phyloP scores from a whole-genome alignment of 2,797 vertebrate genomes.

The Oreochromis mossambicus region DNA sequence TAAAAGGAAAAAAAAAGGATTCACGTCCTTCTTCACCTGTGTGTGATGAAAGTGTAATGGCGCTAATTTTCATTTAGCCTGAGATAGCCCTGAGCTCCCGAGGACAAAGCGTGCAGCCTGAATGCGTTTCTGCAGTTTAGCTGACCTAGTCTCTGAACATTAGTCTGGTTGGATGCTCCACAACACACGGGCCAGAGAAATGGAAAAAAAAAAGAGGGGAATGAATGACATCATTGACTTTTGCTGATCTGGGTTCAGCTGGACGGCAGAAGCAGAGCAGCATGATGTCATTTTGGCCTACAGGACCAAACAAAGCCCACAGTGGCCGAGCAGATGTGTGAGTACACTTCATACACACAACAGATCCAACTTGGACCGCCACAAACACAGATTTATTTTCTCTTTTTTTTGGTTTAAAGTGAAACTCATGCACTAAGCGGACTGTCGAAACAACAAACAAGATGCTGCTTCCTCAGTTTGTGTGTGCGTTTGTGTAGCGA shows the following conservation, averaged over 20 bases:
- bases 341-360: neutral
- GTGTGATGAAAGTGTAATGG: slow-evolving; percentile 22
- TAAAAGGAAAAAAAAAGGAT: neutral
- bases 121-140: slow-evolving; percentile 49
- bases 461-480: neutral
- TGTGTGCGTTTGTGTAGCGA: neutral
- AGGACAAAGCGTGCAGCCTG: slow-evolving; percentile 58
- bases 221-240: slow-evolving; percentile 65
- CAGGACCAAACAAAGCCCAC: slow-evolving; percentile 5
- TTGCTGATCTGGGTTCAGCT: slow-evolving; percentile 40
- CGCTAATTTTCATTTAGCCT: slow-evolving; percentile 52
- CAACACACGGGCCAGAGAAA: slow-evolving; percentile 50
- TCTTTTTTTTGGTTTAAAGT: neutral
- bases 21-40: slow-evolving; percentile 9
- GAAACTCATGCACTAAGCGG: slow-evolving; percentile 27
- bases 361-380: neutral
- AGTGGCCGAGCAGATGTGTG: neutral
- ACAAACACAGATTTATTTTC: neutral
- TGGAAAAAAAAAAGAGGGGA: neutral
- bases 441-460: slow-evolving; percentile 21
- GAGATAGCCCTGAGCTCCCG: slow-evolving; percentile 36
- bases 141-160: slow-evolving; percentile 67
- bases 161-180: slow-evolving; percentile 65
- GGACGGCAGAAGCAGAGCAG: slow-evolving; percentile 13
- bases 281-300: slow-evolving; percentile 55